These are phyloP conservation scores for Orthonyx spaldingii DNA, from an alignment of 2,113 vertebrate genomes.

Conservation along the genomic window DNA sequence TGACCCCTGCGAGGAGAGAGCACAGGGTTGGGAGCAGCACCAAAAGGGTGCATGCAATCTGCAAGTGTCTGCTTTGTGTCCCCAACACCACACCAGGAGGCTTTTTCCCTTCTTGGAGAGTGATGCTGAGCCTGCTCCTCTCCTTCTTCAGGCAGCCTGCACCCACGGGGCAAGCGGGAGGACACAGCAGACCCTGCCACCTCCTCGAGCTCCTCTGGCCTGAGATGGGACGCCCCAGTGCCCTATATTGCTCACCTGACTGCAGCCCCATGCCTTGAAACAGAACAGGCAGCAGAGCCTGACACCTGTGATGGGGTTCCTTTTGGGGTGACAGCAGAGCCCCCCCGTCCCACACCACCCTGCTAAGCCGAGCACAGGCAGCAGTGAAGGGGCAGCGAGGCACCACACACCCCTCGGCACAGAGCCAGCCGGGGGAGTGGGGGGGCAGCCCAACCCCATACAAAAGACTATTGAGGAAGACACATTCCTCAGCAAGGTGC, in stretches of 20 bases:
- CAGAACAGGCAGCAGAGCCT: neutral
- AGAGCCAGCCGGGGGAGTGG: neutral
- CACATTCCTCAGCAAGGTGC: constrained; percentile 59
- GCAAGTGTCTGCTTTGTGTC: neutral
- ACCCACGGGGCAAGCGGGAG: neutral
- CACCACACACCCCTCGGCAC: neutral
- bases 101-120: neutral
- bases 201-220: neutral
- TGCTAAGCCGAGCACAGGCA: neutral
- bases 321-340: neutral
- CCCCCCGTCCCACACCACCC: accelerated
- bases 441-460: neutral
- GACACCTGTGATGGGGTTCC: neutral
- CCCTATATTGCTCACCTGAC: neutral
- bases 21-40: neutral
- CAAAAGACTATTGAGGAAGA: constrained; percentile 56
- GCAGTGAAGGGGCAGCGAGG: neutral
- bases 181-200: neutral
- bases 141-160: neutral
- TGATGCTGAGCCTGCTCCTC: neutral
- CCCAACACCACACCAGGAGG: neutral
- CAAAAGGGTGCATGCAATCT: neutral
- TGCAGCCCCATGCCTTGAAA: neutral
- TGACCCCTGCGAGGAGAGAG: constrained; percentile 6
- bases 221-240: neutral